phyloP scores from a whole-genome alignment of 2,888 invertebrate genomes.

The Cheilosia vernalis region DNA sequence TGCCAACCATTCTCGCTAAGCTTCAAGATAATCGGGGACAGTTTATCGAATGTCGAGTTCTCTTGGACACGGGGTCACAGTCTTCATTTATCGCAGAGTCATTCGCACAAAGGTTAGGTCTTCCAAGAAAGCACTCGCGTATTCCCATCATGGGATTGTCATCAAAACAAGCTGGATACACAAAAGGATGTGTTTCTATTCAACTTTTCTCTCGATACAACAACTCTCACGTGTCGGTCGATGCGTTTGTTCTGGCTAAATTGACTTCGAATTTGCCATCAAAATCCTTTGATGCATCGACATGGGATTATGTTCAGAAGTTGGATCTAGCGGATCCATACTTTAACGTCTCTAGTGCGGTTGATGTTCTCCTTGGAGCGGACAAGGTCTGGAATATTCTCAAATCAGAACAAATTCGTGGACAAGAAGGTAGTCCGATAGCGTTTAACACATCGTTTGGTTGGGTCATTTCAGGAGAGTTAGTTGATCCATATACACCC shows the following conservation, averaged over 20 bases:
- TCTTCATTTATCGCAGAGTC: constrained; percentile 18
- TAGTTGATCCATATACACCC: not conserved
- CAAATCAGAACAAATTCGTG: too few species aligned
- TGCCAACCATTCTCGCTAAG: constrained; percentile 41
- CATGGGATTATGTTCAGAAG: constrained; percentile 29
- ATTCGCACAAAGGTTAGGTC: not conserved
- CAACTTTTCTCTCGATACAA: too few species aligned
- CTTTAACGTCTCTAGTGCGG: constrained; percentile 38
- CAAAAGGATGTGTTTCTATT: too few species aligned
- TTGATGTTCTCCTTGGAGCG: too few species aligned
- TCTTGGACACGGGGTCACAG: constrained; percentile 31
- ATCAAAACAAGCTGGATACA: too few species aligned
- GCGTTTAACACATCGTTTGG: not conserved
- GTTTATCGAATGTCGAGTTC: constrained; percentile 9
- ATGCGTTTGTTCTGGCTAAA: constrained; percentile 12
- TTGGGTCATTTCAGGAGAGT: constrained; percentile 61
- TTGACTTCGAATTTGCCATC: constrained; percentile 24
- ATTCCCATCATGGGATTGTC: too few species aligned
- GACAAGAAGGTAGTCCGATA: not conserved
- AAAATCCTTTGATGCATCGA: constrained; percentile 12
- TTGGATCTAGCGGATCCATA: constrained; percentile 62
- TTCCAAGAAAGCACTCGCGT: not conserved
- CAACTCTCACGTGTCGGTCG: not conserved
- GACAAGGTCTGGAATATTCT: too few species aligned
- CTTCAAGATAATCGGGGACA: not conserved